Base-by-base conservation (phyloP, 2,797 vertebrate species). In the Borostomias antarcticus region DNA sequence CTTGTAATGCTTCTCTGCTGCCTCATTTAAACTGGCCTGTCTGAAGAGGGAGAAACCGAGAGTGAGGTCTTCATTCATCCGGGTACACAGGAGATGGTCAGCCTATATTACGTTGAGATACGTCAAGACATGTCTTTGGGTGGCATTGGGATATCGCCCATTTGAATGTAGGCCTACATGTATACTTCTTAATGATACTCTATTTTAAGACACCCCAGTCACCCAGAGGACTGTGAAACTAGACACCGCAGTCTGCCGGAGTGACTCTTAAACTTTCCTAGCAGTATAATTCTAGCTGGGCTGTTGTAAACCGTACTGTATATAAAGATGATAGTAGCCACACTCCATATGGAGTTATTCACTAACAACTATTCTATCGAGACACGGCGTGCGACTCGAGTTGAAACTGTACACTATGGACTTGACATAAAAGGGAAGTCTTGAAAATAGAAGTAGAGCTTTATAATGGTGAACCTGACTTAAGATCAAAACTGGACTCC, bases 1-100 rank as follows among this genome's bases (percentile, higher is more conserved):
- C 83, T 94, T 86, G 3, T 99, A 99, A 81, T 95, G 95, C 60
- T 86, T 91, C 84, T 99, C 97, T 0, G 97, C 97, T 77, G 94
- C 97, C 80, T 96, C 93, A 17, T 99, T 98, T 62, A 98, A 92
- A 89, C 93, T 96, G 69, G 97, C 97, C 85, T 99, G 96, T 82
- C 96, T 99, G 84, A 63, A 60, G 74, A 80, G 63, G 50, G n/a
- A 63, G 25, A 58, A 56, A 33, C 19, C 37, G n/a, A 59, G 4
- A 58, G 8, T n/a, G n/a, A n/a, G n/a, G n/a, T n/a, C n/a, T n/a
- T n/a, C n/a, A n/a, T n/a, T n/a, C n/a, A n/a, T n/a, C n/a, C n/a
- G n/a, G n/a, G n/a, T n/a, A n/a, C n/a, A n/a, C n/a, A n/a, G n/a
- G n/a, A n/a, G n/a, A n/a, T n/a, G n/a, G n/a, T n/a, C n/a, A n/a